These are phyloP conservation scores for Ericerus pela DNA, from an alignment of 1,140 invertebrate genomes.

Conservation along the genomic window DNA sequence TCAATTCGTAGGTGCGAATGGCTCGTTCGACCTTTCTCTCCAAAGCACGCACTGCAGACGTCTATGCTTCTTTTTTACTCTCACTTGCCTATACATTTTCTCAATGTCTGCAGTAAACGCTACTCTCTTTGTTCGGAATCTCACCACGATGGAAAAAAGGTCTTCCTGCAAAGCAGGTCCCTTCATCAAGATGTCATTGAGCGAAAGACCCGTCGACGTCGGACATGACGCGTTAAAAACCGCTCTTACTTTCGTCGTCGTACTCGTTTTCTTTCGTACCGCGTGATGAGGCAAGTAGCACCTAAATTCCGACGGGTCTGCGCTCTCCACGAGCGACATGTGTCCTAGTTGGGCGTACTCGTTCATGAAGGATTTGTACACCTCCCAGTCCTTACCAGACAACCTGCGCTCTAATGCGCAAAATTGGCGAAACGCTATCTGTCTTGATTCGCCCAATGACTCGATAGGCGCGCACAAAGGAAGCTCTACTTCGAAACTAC, in stretches of 20 bases:
- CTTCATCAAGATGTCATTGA: conserved; percentile 28
- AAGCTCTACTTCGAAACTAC: too few species aligned
- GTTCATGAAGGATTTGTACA: too few species aligned
- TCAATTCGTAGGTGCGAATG: too few species aligned
- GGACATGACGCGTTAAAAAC: conserved; percentile 29
- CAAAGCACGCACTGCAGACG: too few species aligned
- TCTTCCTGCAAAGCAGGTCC: conserved; percentile 29
- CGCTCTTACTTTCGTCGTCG: conserved; percentile 27
- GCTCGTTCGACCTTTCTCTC: too few species aligned
- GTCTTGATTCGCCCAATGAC: too few species aligned
- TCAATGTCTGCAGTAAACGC: conserved; percentile 29
- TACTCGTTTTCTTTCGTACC: conserved; percentile 7
- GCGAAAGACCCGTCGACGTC: conserved; percentile 23
- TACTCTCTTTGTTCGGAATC: conserved; percentile 29
- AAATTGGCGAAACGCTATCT: too few species aligned
- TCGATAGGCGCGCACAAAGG: too few species aligned
- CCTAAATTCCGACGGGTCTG: not conserved
- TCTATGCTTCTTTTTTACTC: too few species aligned
- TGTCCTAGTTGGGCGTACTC: conserved; percentile 24
- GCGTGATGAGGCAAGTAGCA: conserved; percentile 13
- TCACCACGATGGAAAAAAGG: conserved; percentile 29
- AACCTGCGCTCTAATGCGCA: too few species aligned
- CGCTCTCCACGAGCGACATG: conserved; percentile 25
- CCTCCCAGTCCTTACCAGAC: too few species aligned
- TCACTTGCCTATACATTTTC: conserved; percentile 35